Percentiles rank a stretch among this genome's conserved stretches.
phyloP scores from a whole-genome alignment of 2,888 invertebrate genomes.

The Atrina japonica region DNA sequence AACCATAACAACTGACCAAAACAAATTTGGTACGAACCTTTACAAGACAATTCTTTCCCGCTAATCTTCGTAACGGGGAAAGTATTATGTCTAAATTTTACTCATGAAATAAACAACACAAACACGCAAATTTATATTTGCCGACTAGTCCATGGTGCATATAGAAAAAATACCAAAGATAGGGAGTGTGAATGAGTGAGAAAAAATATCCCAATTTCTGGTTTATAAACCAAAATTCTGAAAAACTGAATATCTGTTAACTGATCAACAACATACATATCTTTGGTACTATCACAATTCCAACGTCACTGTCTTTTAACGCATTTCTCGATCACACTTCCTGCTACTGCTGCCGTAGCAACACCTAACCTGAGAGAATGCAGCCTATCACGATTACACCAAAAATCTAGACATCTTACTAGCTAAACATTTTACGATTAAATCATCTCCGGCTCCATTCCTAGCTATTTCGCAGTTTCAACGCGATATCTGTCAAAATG shows the following conservation, averaged over 20 bases:
- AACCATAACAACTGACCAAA: too few relatives aligned
- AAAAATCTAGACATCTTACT: too few relatives aligned
- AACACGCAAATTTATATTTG: too few relatives aligned
- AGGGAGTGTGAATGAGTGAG: too few relatives aligned
- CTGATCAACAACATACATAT: background rate
- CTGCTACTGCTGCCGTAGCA: background rate
- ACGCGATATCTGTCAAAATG: constrained; percentile 14
- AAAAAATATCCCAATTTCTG: too few relatives aligned
- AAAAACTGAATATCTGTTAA: background rate
- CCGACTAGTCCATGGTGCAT: too few relatives aligned
- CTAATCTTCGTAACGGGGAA: too few relatives aligned
- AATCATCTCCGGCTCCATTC: background rate
- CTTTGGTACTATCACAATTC: constrained; percentile 8
- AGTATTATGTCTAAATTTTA: too few relatives aligned
- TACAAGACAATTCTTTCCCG: too few relatives aligned
- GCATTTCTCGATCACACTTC: background rate
- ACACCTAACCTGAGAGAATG: constrained; percentile 10
- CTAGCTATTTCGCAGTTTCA: background rate
- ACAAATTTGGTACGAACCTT: too few relatives aligned
- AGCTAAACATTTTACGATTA: constrained; percentile 4
- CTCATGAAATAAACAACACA: too few relatives aligned
- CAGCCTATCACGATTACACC: constrained; percentile 19
- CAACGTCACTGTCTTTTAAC: constrained; percentile 9
- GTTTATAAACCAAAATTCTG: constrained; percentile 6
- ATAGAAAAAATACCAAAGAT: too few relatives aligned